Evolutionary conservation across 1,140 invertebrate species (phyloP), one percentile per base, ranked within the genome.

Genomic region (Leptinotarsa undecemlineata): DNA sequence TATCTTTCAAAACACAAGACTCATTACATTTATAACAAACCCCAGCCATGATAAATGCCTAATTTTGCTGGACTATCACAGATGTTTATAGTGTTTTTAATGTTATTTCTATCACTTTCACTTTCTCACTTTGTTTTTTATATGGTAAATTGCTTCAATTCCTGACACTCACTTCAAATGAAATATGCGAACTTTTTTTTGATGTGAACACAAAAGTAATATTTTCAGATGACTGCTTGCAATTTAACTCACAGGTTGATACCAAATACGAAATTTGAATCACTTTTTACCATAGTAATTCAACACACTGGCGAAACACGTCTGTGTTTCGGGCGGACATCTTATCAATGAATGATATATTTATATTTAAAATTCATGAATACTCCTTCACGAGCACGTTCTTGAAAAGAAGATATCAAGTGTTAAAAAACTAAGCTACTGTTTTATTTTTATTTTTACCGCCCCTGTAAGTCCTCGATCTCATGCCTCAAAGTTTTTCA

Each of bases 61-160:
- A 60, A 60, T 60, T 60, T 60, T 60, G 57, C 57, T 60, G 57
- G 57, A 60, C 57, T 60, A 60, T 60, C 6, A 60, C 57, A 60
- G 14, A 5, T 60, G 57, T 60, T 60, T 17, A 60, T 60, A 19
- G 57, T 60, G 57, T 60, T 60, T 60, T 60, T 11, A 19, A 17
- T 60, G 57, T 60, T 6, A 0, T 17, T 60, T 60, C 19, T 26
- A 26, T 60, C 57, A 60, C 57, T 61, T n/a, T 61, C 57, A 61
- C 57, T 60, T 60, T 60, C 57, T 60, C 1, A 4, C 57, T 60
- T 17, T 60, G 57, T 60, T 60, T 60, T 60, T 60, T 3, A 60
- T 60, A 60, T 60, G 19, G 57, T 60, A 60, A 60, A 11, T 19
- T 60, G 57, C 57, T 60, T 60, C 3, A 60, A 60, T 26, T 60